Evolutionary conservation across 2,888 invertebrate genomes (phyloP).

Genomic region (Halocaridina rubra): DNA sequence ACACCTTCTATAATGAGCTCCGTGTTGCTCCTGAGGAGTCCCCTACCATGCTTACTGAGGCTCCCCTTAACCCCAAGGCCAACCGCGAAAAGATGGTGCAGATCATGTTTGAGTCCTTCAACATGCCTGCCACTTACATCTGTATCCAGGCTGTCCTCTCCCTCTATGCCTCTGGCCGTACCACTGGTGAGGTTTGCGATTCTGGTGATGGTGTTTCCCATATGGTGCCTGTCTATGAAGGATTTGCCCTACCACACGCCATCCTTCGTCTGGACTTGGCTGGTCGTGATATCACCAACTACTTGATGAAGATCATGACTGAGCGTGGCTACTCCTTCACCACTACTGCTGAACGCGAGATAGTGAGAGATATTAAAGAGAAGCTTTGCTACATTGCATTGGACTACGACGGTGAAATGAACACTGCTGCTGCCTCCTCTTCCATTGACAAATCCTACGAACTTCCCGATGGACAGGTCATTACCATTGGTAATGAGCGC

Average conservation of each 20-base stretch:
- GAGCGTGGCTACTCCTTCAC: conserved; percentile 61
- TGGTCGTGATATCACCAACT: conserved; percentile 50
- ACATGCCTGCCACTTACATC: conserved; percentile 62
- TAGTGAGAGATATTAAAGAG: no score
- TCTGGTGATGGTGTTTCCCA: conserved; percentile 48
- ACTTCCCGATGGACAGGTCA: no score
- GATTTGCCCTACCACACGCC: conserved; percentile 41
- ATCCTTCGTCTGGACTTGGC: conserved; percentile 40
- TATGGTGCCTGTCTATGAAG: conserved; percentile 43
- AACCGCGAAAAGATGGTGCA: conserved; percentile 95
- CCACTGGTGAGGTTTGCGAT: conserved; percentile 36
- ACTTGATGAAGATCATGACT: conserved; percentile 55
- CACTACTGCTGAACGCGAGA: conserved; percentile 58
- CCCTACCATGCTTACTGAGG: conserved; percentile 76
- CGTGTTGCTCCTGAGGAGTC: conserved; percentile 77
- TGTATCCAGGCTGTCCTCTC: conserved; percentile 41
- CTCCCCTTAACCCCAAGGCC: conserved; percentile 93
- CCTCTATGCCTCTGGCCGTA: conserved; percentile 48
- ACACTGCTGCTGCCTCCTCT: no score
- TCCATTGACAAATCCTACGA: no score
- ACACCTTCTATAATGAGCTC: conserved; percentile 73
- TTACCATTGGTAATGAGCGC: no score
- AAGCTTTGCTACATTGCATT: conserved; percentile 76
- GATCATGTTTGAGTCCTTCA: conserved; percentile 71
- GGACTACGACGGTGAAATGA: conserved; percentile 89